Percentiles rank a stretch among this genome's conserved stretches.
phyloP scores from a whole-genome alignment of 2,113 vertebrate genomes.

The Tamias sibiricus region DNA sequence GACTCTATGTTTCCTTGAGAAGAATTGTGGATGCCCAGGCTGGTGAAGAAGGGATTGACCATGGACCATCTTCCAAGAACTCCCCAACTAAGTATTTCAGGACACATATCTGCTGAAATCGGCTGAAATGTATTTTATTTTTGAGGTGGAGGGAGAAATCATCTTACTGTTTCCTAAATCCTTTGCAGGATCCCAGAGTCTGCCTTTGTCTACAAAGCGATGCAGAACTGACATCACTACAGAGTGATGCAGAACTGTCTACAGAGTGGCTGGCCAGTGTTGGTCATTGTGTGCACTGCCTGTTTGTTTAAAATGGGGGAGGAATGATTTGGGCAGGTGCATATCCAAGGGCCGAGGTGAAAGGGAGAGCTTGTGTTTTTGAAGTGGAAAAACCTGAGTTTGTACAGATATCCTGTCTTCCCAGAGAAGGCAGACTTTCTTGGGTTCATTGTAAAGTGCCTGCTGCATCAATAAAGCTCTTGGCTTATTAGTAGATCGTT shows the following conservation, averaged over 20 bases:
- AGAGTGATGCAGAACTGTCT: neutral
- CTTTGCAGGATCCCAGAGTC: conserved; percentile 73
- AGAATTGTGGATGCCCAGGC: conserved; percentile 82
- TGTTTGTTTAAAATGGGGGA: conserved; percentile 51
- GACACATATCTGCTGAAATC: conserved; percentile 83
- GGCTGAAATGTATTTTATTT: conserved; percentile 85
- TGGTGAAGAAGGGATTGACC: conserved; percentile 82
- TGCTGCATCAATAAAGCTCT: conserved; percentile 93
- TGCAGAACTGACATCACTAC: conserved; percentile 52
- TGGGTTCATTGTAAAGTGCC: conserved; percentile 91
- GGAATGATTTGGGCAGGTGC: conserved; percentile 49
- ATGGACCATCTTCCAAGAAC: conserved; percentile 82
- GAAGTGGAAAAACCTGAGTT: neutral
- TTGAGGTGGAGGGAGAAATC: conserved; percentile 78
- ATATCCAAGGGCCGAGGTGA: conserved; percentile 58
- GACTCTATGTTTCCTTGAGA: conserved; percentile 82
- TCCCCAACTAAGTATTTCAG: conserved; percentile 82
- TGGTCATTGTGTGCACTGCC: conserved; percentile 66
- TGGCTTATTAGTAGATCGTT: conserved; percentile 82
- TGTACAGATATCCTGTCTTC: conserved; percentile 37
- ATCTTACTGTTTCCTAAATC: conserved; percentile 81
- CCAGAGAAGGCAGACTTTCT: conserved; percentile 60
- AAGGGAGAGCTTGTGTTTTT: conserved; percentile 53
- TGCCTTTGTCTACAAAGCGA: conserved; percentile 74
- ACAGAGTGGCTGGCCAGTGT: neutral